These are phyloP conservation scores for Orgyia antiqua DNA, from an alignment of 2,888 invertebrate genomes.

Conservation along the genomic window DNA sequence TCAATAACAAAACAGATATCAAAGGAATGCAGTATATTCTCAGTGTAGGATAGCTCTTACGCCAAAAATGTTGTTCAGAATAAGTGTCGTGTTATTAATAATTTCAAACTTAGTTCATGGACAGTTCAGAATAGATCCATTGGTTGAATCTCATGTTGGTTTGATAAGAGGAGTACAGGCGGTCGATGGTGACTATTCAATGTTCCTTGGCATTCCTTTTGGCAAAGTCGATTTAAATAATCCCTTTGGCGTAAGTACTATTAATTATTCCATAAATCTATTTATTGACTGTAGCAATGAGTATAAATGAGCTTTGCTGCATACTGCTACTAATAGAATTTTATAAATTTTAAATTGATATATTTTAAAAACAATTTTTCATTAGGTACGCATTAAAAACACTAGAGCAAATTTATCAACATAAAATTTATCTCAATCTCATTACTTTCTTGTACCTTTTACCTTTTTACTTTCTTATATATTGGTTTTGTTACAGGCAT, in stretches of 20 bases:
- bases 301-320: no score
- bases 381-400: no score
- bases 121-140: constrained; percentile 5
- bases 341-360: not conserved
- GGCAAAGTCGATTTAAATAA: constrained; percentile 29
- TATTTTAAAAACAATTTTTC: not conserved
- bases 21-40: not conserved
- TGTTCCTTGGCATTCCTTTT: constrained; percentile 41
- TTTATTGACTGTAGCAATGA: no score
- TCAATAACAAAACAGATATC: not conserved
- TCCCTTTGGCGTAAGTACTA: constrained; percentile 37
- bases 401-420: no score
- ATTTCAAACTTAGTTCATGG: not conserved
- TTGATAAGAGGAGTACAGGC: constrained; percentile 27
- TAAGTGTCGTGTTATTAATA: not conserved
- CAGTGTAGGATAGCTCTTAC: not conserved
- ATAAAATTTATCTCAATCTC: no score
- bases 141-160: constrained; percentile 21
- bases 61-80: not conserved
- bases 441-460: no score
- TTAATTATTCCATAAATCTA: no score
- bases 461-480: no score
- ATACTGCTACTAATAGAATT: no score
- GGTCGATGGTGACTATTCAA: constrained; percentile 32
- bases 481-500: not conserved